Evolutionary conservation across 1,140 invertebrate species (phyloP).

Genomic region (Pentalonia nigronervosa): DNA sequence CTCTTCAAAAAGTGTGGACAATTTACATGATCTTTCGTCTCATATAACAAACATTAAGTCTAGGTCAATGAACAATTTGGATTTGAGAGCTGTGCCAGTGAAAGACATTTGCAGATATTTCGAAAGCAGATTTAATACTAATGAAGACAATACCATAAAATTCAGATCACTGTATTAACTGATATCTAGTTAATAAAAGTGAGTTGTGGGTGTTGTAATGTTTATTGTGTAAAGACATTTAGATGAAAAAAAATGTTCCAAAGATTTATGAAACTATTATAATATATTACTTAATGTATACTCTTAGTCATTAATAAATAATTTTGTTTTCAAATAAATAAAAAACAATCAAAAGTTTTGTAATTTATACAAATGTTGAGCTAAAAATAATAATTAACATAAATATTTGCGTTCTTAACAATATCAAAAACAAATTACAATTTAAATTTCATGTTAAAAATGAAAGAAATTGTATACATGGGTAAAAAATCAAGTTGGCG

Average conservation of each 20-base stretch:
- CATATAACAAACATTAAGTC: constrained; percentile 66
- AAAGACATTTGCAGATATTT: constrained; percentile 72
- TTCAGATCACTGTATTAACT: constrained; percentile 48
- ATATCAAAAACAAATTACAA: constrained; percentile 35
- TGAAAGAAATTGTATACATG: constrained; percentile 14
- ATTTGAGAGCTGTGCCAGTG: constrained; percentile 65
- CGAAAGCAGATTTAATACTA: constrained; percentile 63
- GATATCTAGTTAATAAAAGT: not conserved
- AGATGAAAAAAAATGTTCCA: constrained; percentile 34
- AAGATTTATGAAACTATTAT: constrained; percentile 50
- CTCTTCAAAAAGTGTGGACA: constrained; percentile 65
- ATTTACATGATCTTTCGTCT: not conserved
- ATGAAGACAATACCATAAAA: not conserved
- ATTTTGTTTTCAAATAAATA: constrained; percentile 20
- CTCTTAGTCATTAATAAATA: constrained; percentile 55
- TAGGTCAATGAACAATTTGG: constrained; percentile 70
- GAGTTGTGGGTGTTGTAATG: not conserved
- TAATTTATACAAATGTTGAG: constrained; percentile 40
- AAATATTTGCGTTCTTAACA: not conserved
- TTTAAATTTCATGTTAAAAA: not conserved
- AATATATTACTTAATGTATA: constrained; percentile 49
- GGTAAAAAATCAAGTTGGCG: not conserved
- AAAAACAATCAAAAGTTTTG: constrained; percentile 6
- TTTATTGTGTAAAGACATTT: not conserved
- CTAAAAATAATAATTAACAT: constrained; percentile 49